Evolutionary conservation across 1,140 invertebrate species (phyloP).

Genomic region (Diabrotica virgifera): DNA sequence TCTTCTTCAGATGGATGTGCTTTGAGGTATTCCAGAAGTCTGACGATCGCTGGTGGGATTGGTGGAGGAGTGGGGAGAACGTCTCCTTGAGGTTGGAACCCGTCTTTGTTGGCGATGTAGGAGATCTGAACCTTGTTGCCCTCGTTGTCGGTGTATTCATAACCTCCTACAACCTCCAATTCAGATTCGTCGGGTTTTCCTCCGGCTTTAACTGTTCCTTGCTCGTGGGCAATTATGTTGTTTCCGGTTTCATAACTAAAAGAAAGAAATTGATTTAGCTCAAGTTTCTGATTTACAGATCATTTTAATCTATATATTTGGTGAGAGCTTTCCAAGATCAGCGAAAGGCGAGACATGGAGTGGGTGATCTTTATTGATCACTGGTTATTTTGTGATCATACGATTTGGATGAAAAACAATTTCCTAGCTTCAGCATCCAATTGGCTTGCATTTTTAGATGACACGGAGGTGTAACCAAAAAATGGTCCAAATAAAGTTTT

Average conservation of each 20-base stretch:
- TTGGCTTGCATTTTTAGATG: too few species aligned
- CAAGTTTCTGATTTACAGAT: too few species aligned
- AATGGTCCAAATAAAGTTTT: too few species aligned
- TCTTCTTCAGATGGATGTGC: constrained; percentile 22
- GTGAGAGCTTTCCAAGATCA: too few species aligned
- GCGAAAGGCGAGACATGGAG: too few species aligned
- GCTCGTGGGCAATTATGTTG: constrained; percentile 55
- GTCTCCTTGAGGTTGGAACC: constrained; percentile 56
- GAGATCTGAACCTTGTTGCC: constrained; percentile 51
- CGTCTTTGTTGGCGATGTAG: constrained; percentile 59
- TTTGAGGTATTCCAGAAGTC: constrained; percentile 45
- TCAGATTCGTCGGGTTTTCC: constrained; percentile 40
- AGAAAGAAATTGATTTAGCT: neutral
- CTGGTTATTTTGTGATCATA: too few species aligned
- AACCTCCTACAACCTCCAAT: constrained; percentile 10
- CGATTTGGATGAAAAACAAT: too few species aligned
- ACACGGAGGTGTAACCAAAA: too few species aligned
- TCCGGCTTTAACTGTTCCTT: constrained; percentile 47
- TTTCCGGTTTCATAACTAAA: constrained; percentile 57
- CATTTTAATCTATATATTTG: too few species aligned
- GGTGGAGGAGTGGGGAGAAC: constrained; percentile 69
- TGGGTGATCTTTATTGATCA: too few species aligned
- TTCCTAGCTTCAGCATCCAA: too few species aligned
- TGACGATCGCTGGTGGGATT: constrained; percentile 65
- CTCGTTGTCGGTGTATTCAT: constrained; percentile 52